phyloP scores from a whole-genome alignment of 2,113 vertebrate species.

The human (Homo sapiens) region GRCh38 chr15:53485001-53485500 shows the following conservation, averaged over 20 bases:
- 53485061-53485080: neutral
- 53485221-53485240: neutral
- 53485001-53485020: neutral
- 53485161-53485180: neutral
- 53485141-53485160: neutral
- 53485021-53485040: neutral
- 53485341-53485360: neutral
- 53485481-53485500: neutral
- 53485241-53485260: neutral
- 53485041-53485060: neutral
- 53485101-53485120: neutral
- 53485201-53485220: neutral
- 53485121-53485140: neutral
- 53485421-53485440: neutral
- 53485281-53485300: neutral
- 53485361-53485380: neutral
- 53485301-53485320: neutral
- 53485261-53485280: neutral
- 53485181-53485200: neutral
- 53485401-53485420: neutral
- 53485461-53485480: neutral
- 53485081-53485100: neutral
- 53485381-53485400: neutral
- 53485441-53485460: neutral
- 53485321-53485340: neutral